These are phyloP conservation scores for Hydropotes inermis DNA, from an alignment of 2,113 vertebrate species.

Conservation along the genomic window DNA sequence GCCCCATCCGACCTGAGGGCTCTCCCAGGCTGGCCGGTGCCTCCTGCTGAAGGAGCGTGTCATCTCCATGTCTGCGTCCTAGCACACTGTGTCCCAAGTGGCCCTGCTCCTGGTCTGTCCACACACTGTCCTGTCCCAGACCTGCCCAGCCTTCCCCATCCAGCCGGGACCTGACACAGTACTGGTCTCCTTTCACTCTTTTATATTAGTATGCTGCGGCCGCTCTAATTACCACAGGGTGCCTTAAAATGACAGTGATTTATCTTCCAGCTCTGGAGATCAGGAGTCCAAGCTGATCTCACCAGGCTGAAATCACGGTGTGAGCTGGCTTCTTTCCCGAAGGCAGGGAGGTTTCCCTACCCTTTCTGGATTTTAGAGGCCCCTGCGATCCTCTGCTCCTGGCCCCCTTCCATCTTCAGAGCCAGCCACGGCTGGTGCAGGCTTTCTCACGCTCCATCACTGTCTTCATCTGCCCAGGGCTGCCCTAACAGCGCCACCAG, in stretches of 20 bases:
- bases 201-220: not conserved
- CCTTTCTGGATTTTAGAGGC: not conserved
- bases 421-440: not conserved
- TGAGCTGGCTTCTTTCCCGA: not conserved
- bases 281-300: not conserved
- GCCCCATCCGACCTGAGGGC: not conserved
- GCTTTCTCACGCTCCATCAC: not conserved
- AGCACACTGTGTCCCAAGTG: too few relatives aligned
- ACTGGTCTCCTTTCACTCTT: not conserved
- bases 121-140: not conserved
- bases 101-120: not conserved
- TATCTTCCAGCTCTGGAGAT: not conserved
- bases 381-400: not conserved
- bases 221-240: not conserved
- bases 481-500: not conserved
- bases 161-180: not conserved
- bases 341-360: not conserved
- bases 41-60: not conserved
- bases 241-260: not conserved
- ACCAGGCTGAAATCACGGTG: not conserved
- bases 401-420: not conserved
- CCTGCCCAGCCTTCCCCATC: not conserved
- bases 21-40: not conserved
- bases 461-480: not conserved
- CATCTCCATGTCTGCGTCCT: not conserved